phyloP scores from a whole-genome alignment of 2,113 vertebrate genomes.

The Pluvialis apricaria region DNA sequence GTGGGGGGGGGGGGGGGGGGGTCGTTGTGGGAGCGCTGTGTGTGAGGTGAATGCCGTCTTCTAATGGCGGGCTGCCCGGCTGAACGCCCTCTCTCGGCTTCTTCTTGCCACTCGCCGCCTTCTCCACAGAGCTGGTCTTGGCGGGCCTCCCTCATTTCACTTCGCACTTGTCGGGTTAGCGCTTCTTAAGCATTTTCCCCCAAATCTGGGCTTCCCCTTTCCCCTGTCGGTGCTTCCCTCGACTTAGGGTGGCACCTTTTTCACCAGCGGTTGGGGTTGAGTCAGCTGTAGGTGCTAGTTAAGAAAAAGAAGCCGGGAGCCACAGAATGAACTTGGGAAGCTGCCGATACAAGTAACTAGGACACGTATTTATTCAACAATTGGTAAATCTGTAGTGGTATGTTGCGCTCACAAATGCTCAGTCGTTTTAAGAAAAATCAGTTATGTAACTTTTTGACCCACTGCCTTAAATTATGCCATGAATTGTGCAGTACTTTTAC shows the following conservation, averaged over 20 bases:
- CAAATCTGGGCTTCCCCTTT: not conserved
- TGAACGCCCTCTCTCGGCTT: rapidly evolving
- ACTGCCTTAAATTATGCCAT: rapidly evolving
- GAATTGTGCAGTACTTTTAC: not conserved
- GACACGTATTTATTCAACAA: not conserved
- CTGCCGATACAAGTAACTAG: not conserved
- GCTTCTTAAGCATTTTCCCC: not conserved
- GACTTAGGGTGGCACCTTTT: no score
- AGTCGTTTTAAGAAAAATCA: not conserved
- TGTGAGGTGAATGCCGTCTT: rapidly evolving
- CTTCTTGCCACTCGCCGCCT: rapidly evolving
- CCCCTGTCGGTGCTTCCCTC: no score
- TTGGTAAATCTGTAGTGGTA: not conserved
- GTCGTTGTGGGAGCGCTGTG: rapidly evolving
- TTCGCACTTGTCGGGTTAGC: rapidly evolving
- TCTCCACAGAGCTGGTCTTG: not conserved
- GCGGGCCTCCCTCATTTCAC: rapidly evolving
- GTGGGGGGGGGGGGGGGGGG: no score
- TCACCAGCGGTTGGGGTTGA: rapidly evolving
- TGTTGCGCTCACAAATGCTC: not conserved
- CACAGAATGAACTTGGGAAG: rapidly evolving
- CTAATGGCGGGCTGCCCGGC: rapidly evolving
- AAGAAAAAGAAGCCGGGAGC: rapidly evolving
- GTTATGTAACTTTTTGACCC: not conserved
- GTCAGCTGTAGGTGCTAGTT: not conserved